Evolutionary conservation across 2,113 vertebrate species (phyloP), one percentile per base, ranked within the genome.

Genomic region (Crotalus viridis): DNA sequence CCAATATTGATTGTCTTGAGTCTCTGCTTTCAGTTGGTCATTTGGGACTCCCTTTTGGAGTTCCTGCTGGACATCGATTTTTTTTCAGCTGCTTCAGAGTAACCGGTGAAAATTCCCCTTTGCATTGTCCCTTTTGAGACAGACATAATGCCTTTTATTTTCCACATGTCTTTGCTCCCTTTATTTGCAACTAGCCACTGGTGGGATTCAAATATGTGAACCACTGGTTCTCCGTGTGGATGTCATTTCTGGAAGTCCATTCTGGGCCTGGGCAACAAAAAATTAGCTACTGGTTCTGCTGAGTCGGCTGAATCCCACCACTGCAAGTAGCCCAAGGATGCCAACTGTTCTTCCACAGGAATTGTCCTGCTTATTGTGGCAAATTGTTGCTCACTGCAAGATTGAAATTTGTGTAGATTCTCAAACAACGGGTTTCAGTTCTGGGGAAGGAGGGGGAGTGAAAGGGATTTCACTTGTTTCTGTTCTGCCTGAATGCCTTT

Each of bases 11-110:
- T 22, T n/a, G 22, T 90, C 55, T 93, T 92, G 93, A 59, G 91
- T 91, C 88, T 61, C 89, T 86, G 21, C 81, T 96, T 93, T 93
- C 94, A 94, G 93, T 94, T 87, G 93, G 89, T 89, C 59, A 92
- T 24, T 28, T 0, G 0, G 43, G 5, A 92, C 22, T 33, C 54
- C n/a, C 21, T 28, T 61, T 39, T 26, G 4, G n/a, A 46, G 22
- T 81, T 87, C 33, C 92, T 92, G 87, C 69, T 3, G 89, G 94
- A 87, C 46, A 19, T 33, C 21, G n/a, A 92, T 92, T 86, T 1
- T 24, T 64, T 91, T 85, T 1, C 0, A 0, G 9, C 10, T 88
- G 28, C 7, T 43, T 0, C 21, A 39, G n/a, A 48, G 91, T 61
- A n/a, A 9, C 15, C 6, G 17, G 22, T 28, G 22, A 0, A 55